phyloP scores from a whole-genome alignment of 1,140 invertebrate species.

The Drosophila subpulchrella region DNA sequence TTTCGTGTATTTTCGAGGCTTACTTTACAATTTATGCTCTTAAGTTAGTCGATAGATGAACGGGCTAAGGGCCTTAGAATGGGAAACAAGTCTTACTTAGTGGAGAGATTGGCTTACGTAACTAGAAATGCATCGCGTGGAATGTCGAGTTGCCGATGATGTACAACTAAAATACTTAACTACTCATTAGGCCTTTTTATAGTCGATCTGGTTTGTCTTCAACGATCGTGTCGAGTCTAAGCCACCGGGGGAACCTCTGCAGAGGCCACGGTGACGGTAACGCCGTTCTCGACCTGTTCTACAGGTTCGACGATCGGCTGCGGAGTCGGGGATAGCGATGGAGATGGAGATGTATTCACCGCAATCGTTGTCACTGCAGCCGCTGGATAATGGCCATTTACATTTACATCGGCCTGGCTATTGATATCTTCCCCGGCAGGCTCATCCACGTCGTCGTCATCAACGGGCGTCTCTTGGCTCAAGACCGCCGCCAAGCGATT shows the following conservation, averaged over 20 bases:
- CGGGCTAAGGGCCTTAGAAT: not conserved
- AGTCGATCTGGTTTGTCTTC: constrained; percentile 31
- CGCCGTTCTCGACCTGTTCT: constrained; percentile 81
- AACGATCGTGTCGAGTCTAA: constrained; percentile 48
- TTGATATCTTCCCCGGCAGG: constrained; percentile 20
- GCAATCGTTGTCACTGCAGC: constrained; percentile 75
- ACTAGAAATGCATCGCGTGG: constrained; percentile 55
- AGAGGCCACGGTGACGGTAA: constrained; percentile 62
- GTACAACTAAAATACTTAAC: constrained; percentile 57
- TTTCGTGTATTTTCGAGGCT: constrained; percentile 13
- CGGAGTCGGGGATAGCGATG: constrained; percentile 33
- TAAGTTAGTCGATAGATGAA: constrained; percentile 16
- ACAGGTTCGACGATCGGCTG: constrained; percentile 71
- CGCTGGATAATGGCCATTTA: constrained; percentile 61
- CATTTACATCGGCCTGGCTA: constrained; percentile 53
- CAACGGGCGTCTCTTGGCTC: constrained; percentile 77
- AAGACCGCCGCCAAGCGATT: constrained; percentile 73
- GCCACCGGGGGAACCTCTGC: constrained; percentile 66
- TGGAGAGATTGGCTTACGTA: constrained; percentile 25
- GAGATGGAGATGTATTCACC: constrained; percentile 59
- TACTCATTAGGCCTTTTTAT: constrained; percentile 56
- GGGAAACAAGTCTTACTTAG: constrained; percentile 17
- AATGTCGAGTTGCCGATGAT: constrained; percentile 47
- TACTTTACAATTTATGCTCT: constrained; percentile 25
- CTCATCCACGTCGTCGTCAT: constrained; percentile 43